phyloP scores from a whole-genome alignment of 2,113 vertebrate species.

The Callocephalon fimbriatum region DNA sequence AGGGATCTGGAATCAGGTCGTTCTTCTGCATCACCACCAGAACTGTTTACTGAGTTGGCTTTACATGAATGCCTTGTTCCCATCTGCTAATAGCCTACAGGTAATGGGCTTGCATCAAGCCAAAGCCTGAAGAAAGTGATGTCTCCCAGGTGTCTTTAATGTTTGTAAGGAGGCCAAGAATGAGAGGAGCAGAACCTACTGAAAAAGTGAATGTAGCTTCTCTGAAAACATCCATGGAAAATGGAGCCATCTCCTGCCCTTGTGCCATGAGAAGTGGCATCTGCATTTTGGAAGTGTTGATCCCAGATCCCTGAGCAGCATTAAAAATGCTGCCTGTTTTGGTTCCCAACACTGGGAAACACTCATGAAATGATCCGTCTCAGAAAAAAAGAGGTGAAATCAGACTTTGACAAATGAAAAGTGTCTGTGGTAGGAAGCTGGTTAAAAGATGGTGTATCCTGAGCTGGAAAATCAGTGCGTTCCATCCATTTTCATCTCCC shows the following conservation, averaged over 20 bases:
- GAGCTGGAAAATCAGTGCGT: neutral
- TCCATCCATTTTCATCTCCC: neutral
- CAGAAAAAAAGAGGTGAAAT: neutral
- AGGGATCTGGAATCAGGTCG: neutral
- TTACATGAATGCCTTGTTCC: neutral
- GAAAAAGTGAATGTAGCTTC: neutral
- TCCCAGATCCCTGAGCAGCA: neutral
- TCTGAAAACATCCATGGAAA: neutral
- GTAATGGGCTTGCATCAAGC: neutral
- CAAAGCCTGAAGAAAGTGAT: neutral
- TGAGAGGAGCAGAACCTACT: neutral
- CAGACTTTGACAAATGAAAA: neutral
- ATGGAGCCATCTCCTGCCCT: neutral
- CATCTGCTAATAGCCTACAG: conserved; percentile 17
- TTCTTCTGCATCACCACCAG: neutral
- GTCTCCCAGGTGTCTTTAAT: conserved; percentile 1
- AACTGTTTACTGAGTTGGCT: conserved; percentile 12
- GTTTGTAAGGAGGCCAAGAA: neutral
- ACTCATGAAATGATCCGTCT: neutral
- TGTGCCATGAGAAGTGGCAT: neutral
- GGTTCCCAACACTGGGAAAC: neutral
- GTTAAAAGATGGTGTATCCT: neutral
- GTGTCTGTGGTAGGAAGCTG: neutral
- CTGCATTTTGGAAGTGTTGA: neutral
- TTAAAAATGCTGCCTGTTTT: neutral